Percentiles rank a stretch among this genome's conserved stretches.
Conservation (phyloP, 1,140 invertebrate genomes). For the Drosophila arawakana region DNA sequence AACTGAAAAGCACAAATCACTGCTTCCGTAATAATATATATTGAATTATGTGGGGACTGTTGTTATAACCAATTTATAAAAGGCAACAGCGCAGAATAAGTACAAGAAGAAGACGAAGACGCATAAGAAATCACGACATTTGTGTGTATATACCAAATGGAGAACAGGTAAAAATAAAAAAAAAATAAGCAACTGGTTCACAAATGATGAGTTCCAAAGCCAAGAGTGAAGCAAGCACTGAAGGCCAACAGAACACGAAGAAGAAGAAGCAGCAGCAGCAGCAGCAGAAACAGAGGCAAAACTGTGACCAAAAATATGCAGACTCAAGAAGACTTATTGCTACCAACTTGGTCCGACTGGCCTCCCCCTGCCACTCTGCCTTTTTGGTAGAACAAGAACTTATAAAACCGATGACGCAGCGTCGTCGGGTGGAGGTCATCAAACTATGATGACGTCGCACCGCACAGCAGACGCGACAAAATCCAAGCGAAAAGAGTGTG, state of each 20-base stretch:
- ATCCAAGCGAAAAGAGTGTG: slow-evolving; percentile 7
- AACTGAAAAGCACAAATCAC: slow-evolving; percentile 59
- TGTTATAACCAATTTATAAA: slow-evolving; percentile 40
- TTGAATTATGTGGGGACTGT: slow-evolving; percentile 41
- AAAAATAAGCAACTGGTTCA: slow-evolving; percentile 44
- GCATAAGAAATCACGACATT: slow-evolving; percentile 46
- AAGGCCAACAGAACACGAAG: slow-evolving; percentile 28
- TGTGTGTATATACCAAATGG: slow-evolving; percentile 39
- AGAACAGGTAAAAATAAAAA: slow-evolving; percentile 42
- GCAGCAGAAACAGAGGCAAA: slow-evolving; percentile 12
- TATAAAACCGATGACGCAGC: slow-evolving; percentile 52
- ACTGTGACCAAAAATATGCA: slow-evolving; percentile 55
- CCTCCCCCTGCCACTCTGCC: not conserved
- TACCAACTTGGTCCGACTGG: not conserved
- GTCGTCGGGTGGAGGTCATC: slow-evolving; percentile 64
- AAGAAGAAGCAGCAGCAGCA: slow-evolving; percentile 10
- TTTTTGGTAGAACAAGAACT: slow-evolving; percentile 22
- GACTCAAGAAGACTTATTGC: slow-evolving; percentile 40
- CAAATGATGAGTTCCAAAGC: slow-evolving; percentile 31
- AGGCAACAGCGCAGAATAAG: slow-evolving; percentile 37
- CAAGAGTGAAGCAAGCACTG: slow-evolving; percentile 11
- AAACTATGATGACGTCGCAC: slow-evolving; percentile 71
- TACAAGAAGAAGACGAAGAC: slow-evolving; percentile 57
- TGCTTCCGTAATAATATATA: slow-evolving; percentile 61
- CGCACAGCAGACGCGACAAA: slow-evolving; percentile 25